These are phyloP conservation scores for Linnaemya tessellans DNA, from an alignment of 2,888 invertebrate species.

Conservation along the genomic window DNA sequence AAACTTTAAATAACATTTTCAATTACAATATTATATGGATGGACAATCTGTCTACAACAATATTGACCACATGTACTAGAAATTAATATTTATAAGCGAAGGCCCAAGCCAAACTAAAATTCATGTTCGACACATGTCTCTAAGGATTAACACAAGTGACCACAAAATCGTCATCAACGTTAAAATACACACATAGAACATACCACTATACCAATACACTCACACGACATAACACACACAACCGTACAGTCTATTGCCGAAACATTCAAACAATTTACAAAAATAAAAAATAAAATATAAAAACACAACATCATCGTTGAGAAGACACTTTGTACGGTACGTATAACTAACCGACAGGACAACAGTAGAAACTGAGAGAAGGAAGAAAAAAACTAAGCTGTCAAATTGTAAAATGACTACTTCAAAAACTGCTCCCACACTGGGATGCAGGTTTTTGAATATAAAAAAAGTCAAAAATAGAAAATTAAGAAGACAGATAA, in stretches of 20 bases:
- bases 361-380: background rate
- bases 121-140: constrained; percentile 83
- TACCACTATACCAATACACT: constrained; percentile 22
- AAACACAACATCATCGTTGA: constrained; percentile 46
- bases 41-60: constrained; percentile 82
- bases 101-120: constrained; percentile 77
- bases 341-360: constrained; percentile 12
- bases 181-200: constrained; percentile 6
- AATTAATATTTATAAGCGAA: constrained; percentile 81
- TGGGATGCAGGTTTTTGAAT: constrained; percentile 9
- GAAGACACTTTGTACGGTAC: constrained; percentile 47
- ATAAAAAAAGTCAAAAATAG: too few relatives aligned
- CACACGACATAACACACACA: constrained; percentile 23
- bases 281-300: background rate
- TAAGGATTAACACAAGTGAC: constrained; percentile 82
- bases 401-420: constrained; percentile 64
- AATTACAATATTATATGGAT: constrained; percentile 83
- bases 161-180: constrained; percentile 80
- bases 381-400: constrained; percentile 29
- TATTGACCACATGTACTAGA: constrained; percentile 77
- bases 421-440: constrained; percentile 53
- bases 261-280: constrained; percentile 33
- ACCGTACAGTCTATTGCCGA: constrained; percentile 25
- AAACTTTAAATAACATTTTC: constrained; percentile 76
- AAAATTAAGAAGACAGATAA: background rate